These are phyloP conservation scores for Ericerus pela DNA, from an alignment of 1,140 invertebrate genomes.

Conservation along the genomic window DNA sequence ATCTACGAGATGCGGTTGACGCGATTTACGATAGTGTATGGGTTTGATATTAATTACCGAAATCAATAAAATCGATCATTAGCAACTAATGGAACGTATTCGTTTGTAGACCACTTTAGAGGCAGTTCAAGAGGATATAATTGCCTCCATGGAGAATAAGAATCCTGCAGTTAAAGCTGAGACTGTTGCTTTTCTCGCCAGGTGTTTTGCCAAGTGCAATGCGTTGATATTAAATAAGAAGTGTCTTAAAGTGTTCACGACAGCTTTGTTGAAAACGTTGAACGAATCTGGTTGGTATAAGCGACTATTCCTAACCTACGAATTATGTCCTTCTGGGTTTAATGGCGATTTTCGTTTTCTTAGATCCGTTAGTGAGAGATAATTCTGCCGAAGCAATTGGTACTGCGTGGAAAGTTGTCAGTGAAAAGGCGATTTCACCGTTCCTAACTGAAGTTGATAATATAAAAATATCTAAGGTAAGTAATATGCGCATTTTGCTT, in stretches of 20 bases:
- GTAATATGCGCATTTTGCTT: background rate
- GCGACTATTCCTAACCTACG: background rate
- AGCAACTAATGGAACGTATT: background rate
- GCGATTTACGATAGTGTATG: conserved; percentile 66
- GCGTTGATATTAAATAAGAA: conserved; percentile 79
- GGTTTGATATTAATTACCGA: conserved; percentile 19
- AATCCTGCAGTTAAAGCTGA: conserved; percentile 90
- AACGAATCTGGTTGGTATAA: conserved; percentile 55
- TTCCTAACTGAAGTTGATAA: conserved; percentile 77
- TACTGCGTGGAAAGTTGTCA: conserved; percentile 83
- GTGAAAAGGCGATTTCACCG: conserved; percentile 75
- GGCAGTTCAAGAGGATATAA: conserved; percentile 66
- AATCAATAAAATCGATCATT: background rate
- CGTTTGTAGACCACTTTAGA: conserved; percentile 62
- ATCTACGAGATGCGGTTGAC: conserved; percentile 82
- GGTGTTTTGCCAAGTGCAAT: conserved; percentile 65
- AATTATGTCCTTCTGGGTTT: background rate
- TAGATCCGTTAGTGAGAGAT: conserved; percentile 71
- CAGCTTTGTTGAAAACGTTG: conserved; percentile 66
- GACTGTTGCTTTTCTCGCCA: conserved; percentile 71
- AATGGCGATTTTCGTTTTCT: conserved; percentile 22
- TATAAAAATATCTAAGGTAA: conserved; percentile 78
- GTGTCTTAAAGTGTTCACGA: conserved; percentile 67
- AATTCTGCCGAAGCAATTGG: conserved; percentile 78
- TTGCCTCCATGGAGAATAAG: conserved; percentile 79